phyloP scores from a whole-genome alignment of 2,888 invertebrate species.

The Slavum lentiscoides region DNA sequence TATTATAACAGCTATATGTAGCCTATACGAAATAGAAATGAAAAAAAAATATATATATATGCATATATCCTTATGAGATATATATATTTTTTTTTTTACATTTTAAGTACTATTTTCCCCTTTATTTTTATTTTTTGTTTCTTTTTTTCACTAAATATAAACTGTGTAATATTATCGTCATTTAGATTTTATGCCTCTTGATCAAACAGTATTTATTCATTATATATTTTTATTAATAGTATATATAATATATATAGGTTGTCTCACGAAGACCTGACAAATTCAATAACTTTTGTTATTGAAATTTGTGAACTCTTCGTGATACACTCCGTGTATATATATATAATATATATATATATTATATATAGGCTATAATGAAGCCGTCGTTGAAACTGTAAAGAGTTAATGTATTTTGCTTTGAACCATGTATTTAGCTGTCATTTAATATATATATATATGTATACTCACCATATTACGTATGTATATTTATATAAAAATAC shows the following conservation, averaged over 20 bases:
- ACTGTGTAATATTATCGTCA: constrained; percentile 28
- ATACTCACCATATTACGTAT: background rate
- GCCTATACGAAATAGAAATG: constrained; percentile 46
- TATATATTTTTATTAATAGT: constrained; percentile 20
- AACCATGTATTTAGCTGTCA: constrained; percentile 51
- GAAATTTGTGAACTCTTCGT: too few relatives aligned
- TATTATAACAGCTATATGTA: constrained; percentile 44
- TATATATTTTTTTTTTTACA: background rate
- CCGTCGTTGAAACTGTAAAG: constrained; percentile 46
- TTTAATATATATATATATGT: constrained; percentile 25
- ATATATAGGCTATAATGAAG: constrained; percentile 10
- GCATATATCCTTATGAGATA: background rate
- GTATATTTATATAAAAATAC: constrained; percentile 35
- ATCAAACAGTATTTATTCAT: constrained; percentile 39
- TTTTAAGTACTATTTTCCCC: constrained; percentile 34
- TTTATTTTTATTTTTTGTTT: background rate
- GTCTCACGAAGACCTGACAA: too few relatives aligned
- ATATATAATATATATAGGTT: too few relatives aligned
- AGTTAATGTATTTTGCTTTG: constrained; percentile 51
- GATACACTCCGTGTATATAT: too few relatives aligned
- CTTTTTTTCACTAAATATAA: constrained; percentile 33
- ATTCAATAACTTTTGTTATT: too few relatives aligned
- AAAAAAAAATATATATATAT: too few relatives aligned
- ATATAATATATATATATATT: background rate
- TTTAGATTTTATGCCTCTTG: constrained; percentile 47